phyloP scores from a whole-genome alignment of 1,140 invertebrate genomes.

The Ooceraea biroi region DNA sequence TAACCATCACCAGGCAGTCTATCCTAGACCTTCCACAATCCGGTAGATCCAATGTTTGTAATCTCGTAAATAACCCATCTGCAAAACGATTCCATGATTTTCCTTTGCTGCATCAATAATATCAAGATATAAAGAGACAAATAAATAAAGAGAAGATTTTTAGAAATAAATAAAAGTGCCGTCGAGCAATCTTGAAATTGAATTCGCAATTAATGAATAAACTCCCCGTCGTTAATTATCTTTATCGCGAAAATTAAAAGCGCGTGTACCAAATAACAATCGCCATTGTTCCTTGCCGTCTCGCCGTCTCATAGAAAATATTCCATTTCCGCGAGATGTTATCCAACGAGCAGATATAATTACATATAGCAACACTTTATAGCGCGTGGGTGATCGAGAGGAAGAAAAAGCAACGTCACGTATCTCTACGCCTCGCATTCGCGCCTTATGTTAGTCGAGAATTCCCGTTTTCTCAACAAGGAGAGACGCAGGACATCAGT shows the following conservation, averaged over 20 bases:
- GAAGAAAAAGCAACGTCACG: conserved; percentile 59
- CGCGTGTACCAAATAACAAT: not conserved
- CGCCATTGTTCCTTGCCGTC: not conserved
- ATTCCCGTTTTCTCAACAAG: conserved; percentile 30
- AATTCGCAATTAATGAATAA: conserved; percentile 15
- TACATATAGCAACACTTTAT: conserved; percentile 37
- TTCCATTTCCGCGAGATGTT: conserved; percentile 48
- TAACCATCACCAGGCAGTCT: not conserved
- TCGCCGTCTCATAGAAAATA: conserved; percentile 18
- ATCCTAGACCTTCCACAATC: not conserved
- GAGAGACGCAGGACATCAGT: not conserved
- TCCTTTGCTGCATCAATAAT: not conserved
- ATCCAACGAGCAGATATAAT: conserved; percentile 52
- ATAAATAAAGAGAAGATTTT: not conserved
- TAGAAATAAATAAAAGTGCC: too few species aligned
- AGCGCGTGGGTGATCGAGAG: conserved; percentile 35
- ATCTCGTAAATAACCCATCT: not conserved
- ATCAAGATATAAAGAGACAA: not conserved
- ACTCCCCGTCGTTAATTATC: conserved; percentile 1
- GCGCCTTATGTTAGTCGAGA: conserved; percentile 22
- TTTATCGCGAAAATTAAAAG: not conserved
- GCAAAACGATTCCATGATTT: too few species aligned
- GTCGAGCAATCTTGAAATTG: not conserved
- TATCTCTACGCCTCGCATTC: conserved; percentile 23
- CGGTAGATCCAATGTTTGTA: not conserved